Base-by-base conservation (phyloP, 2,113 vertebrate species). In the Antidorcas marsupialis region DNA sequence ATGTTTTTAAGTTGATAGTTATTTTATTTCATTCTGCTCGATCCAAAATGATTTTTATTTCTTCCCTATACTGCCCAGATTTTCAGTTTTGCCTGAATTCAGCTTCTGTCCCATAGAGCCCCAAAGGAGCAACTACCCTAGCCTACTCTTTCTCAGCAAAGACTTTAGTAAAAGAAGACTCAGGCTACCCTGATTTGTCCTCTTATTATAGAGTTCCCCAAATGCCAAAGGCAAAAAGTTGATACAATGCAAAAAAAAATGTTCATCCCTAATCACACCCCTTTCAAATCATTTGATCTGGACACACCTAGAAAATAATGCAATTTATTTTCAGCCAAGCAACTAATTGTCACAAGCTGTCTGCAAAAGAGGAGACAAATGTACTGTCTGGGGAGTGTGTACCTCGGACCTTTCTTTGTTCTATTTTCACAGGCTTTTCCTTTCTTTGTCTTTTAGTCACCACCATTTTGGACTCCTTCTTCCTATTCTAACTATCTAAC, bases 321-420 rank as follows among this genome's bases (percentile, higher is more conserved):
- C n/a, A 91, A 88, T 84, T 74, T 79, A 85, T 82, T 87, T 16
- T 82, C 60, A 96, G 33, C 19, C 33, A 91, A 89, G 67, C 19
- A 76, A 92, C 10, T 59, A 78, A 94, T 12, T 85, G 47, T 86
- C 52, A 90, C 39, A 67, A 12, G 11, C 76, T 92, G 19, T 89
- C 11, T 86, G 52, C 19, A 87, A 91, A 92, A 43, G 27, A 87
- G 12, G 36, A 94, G 9, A 92, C 33, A 74, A 74, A 74, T 6
- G 2, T 39, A 12, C 4, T 23, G 36, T 23, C 10, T 0, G 1
- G n/a, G 67, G 67, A 23, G 67, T 74, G 5, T 39, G 19, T 13
- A 12, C 36, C 36, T 74, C 0, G 0, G 10, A 39, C n/a, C 10
- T 74, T 74, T 25, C n/a, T 74, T 39, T 74, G 67, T 74, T 74